Evolutionary conservation across 2,113 vertebrate species (phyloP).

Genomic region (Oophaga pumilio): DNA sequence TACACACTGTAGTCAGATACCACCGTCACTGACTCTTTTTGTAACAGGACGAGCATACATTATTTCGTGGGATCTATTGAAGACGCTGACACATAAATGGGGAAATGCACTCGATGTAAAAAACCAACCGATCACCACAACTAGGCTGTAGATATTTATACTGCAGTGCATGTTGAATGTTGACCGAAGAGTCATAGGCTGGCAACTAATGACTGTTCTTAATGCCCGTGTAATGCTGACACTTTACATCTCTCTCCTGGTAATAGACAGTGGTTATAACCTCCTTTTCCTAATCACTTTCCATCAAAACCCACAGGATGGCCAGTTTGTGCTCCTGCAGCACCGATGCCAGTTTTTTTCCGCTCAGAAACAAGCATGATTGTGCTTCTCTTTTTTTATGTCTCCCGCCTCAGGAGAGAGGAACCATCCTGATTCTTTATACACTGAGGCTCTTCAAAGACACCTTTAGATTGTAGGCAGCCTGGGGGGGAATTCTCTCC

Average conservation of each 20-base stretch:
- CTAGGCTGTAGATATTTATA: not conserved
- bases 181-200: not conserved
- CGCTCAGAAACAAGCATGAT: constrained; percentile 14
- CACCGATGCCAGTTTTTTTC: constrained; percentile 13
- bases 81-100: not conserved
- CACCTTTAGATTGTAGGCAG: constrained; percentile 56
- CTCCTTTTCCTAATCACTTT: not conserved
- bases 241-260: not conserved
- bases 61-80: not conserved
- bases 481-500: constrained; percentile 58
- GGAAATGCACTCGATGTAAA: not conserved
- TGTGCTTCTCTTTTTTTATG: constrained; percentile 14
- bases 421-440: constrained; percentile 54
- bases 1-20: not conserved
- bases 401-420: constrained; percentile 51
- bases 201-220: not conserved
- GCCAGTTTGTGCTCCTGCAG: not conserved
- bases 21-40: not conserved
- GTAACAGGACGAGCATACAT: not conserved
- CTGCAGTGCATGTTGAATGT: not conserved
- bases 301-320: not conserved
- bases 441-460: constrained; percentile 55
- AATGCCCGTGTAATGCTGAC: not conserved
- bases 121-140: not conserved
- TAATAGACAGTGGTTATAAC: not conserved